Conservation (phyloP, 2,888 invertebrate genomes). For the Ectobius pallidus region DNA sequence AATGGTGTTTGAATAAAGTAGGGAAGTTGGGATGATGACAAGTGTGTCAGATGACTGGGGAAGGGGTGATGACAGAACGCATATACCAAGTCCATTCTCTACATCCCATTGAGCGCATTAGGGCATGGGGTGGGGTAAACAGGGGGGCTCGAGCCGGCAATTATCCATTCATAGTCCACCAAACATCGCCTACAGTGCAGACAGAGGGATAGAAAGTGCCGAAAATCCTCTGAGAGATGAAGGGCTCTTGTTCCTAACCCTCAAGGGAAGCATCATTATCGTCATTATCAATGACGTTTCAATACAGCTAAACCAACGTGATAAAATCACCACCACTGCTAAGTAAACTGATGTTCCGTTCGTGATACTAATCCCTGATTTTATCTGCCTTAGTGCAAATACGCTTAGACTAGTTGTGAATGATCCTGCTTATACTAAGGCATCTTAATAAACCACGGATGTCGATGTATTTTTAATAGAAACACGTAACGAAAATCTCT, state of each 20-base stretch:
- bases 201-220: background rate
- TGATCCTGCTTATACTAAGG: no score
- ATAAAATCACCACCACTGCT: conserved; percentile 31
- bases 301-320: conserved; percentile 15
- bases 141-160: conserved; percentile 20
- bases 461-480: no score
- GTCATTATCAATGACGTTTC: conserved; percentile 34
- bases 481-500: no score
- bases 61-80: background rate
- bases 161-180: conserved; percentile 30
- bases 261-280: conserved; percentile 22
- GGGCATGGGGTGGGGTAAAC: no score
- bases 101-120: conserved; percentile 37
- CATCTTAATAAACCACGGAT: no score
- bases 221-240: conserved; percentile 16
- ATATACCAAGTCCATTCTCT: conserved; percentile 21
- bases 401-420: no score
- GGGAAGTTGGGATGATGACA: conserved; percentile 30
- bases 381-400: no score
- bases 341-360: conserved; percentile 20
- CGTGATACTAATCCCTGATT: conserved; percentile 5
- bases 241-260: background rate
- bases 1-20: conserved; percentile 30
- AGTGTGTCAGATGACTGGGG: conserved; percentile 24
- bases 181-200: conserved; percentile 26